Conservation (phyloP, 2,113 vertebrate species). For the Coptodon rendalli region DNA sequence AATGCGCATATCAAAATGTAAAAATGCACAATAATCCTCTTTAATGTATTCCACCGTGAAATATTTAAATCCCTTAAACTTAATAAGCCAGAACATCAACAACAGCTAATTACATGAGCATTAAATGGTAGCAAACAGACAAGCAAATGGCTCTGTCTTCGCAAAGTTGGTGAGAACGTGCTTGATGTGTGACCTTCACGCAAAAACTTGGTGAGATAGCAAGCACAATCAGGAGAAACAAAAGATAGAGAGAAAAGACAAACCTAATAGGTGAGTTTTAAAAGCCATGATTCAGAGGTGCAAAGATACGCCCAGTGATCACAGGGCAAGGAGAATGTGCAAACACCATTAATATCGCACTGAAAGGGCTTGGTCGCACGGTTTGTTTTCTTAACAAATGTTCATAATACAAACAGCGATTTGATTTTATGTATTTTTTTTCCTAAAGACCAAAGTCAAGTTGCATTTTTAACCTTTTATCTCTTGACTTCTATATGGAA, state of each 20-base stretch:
- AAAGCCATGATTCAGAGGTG: conserved; percentile 44
- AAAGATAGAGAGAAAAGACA: conserved; percentile 17
- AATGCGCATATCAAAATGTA: conserved; percentile 10
- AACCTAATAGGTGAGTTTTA: conserved; percentile 34
- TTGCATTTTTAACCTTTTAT: not conserved
- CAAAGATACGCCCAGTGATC: conserved; percentile 37
- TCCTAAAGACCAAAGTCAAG: not conserved
- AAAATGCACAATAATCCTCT: not conserved
- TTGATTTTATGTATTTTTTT: not conserved
- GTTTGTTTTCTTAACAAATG: conserved; percentile 23
- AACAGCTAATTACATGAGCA: not conserved
- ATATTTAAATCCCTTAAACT: not conserved
- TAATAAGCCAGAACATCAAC: not conserved
- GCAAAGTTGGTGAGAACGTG: not conserved
- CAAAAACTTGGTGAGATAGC: not conserved
- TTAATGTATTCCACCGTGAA: not conserved
- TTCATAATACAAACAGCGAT: not conserved
- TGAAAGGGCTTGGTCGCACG: not conserved
- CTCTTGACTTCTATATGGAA: not conserved
- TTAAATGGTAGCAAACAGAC: not conserved
- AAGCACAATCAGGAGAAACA: not conserved
- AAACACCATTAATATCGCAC: conserved; percentile 57
- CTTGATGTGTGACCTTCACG: not conserved
- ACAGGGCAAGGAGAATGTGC: conserved; percentile 41
- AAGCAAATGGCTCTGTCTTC: not conserved